A percentile compares a stretch with the other conserved stretches of the same genome.
phyloP scores from a whole-genome alignment of 2,888 invertebrate species.

The Platerodrilus igneus region DNA sequence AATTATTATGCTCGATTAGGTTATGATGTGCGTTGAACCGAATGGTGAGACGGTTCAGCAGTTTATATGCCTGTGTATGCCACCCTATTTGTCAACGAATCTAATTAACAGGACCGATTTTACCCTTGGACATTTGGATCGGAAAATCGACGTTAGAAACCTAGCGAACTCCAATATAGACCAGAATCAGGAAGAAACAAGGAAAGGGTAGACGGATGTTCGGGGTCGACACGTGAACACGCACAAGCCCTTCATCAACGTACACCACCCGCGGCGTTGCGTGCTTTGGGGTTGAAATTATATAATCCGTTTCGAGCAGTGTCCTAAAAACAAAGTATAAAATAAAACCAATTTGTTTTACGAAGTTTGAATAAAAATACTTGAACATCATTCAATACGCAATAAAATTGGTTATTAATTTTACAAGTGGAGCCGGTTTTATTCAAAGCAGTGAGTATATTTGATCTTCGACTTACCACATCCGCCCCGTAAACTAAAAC shows the following conservation, averaged over 20 bases:
- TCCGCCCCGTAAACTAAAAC: constrained; percentile 22
- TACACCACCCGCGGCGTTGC: constrained; percentile 23
- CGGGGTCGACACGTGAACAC: constrained; percentile 22
- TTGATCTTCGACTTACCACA: constrained; percentile 20
- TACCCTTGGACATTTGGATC: constrained; percentile 20
- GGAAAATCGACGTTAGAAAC: constrained; percentile 17
- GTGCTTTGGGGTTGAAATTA: constrained; percentile 23
- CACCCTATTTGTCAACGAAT: constrained; percentile 19
- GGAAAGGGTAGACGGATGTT: constrained; percentile 23
- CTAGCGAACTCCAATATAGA: no score
- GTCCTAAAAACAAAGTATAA: constrained; percentile 17
- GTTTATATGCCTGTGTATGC: no score
- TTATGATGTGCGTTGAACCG: no score
- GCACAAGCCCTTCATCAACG: constrained; percentile 24
- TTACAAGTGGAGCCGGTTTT: no score
- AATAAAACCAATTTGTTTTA: no score
- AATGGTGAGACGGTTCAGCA: constrained; percentile 11
- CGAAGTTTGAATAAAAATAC: no score
- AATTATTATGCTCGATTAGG: no score
- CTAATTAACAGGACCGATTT: constrained; percentile 21
- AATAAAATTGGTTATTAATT: no score
- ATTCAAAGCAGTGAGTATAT: constrained; percentile 6
- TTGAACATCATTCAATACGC: no score
- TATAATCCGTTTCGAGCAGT: constrained; percentile 19
- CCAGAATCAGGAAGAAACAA: constrained; percentile 14